phyloP scores from a whole-genome alignment of 2,888 invertebrate species.

The Bhutanitis thaidina region DNA sequence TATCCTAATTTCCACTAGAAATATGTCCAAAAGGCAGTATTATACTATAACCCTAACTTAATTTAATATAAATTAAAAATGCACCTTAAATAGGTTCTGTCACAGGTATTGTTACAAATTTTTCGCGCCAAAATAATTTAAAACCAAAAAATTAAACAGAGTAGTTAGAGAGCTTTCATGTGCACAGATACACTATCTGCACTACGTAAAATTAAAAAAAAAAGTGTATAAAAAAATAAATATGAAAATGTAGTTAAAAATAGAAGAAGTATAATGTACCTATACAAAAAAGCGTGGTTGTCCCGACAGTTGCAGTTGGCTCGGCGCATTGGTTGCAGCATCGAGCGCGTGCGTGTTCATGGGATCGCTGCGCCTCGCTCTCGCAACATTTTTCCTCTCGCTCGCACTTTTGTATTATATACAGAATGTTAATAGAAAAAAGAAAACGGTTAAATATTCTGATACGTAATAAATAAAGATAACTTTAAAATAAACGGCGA shows the following conservation, averaged over 20 bases:
- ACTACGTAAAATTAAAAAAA: background rate
- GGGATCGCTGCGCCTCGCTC: slow-evolving; percentile 62
- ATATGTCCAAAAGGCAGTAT: slow-evolving; percentile 67
- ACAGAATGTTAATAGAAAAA: slow-evolving; percentile 21
- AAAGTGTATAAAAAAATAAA: background rate
- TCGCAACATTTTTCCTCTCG: slow-evolving; percentile 55
- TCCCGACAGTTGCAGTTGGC: slow-evolving; percentile 44
- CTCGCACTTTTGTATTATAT: slow-evolving; percentile 49
- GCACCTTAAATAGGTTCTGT: too few species aligned
- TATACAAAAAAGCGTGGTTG: slow-evolving; percentile 17
- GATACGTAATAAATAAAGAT: background rate
- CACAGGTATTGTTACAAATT: too few species aligned
- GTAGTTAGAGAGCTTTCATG: too few species aligned
- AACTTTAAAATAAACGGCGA: too few species aligned
- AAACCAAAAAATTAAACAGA: too few species aligned
- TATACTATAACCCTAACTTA: slow-evolving; percentile 22
- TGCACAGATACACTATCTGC: too few species aligned
- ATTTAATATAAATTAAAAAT: background rate
- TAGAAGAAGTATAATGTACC: too few species aligned
- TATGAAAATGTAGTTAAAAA: too few species aligned
- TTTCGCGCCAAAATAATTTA: background rate
- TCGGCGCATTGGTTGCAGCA: slow-evolving; percentile 52
- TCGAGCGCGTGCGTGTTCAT: slow-evolving; percentile 54
- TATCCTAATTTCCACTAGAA: slow-evolving; percentile 12
- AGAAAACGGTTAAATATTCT: slow-evolving; percentile 11